Evolutionary conservation across 2,888 invertebrate species (phyloP), one percentile per base, ranked within the genome.

Genomic region (Cantharis flavilabris): DNA sequence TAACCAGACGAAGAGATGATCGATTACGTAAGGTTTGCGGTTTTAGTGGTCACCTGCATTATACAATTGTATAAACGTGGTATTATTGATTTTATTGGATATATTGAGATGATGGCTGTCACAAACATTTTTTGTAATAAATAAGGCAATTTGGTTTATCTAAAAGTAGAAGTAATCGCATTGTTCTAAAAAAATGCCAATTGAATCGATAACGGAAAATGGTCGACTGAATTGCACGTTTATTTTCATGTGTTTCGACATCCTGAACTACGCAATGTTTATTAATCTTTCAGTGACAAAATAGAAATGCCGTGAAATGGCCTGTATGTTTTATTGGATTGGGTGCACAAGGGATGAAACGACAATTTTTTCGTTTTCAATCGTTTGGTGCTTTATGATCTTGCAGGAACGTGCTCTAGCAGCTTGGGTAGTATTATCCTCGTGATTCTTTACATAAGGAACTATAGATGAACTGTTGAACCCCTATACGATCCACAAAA

Each of bases 1-100:
- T 30, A 69, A 73, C 69, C 67, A 16, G 62, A 49, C 73, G 62
- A 69, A 69, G 20, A 69, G 69, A 70, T 73, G 73, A 73, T 73
- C 73, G 63, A 73, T 73, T 73, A 69, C 73, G 28, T 18, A 62
- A 73, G 67, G 33, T 69, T 49, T 62, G 28, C 26, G 28, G 62
- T 71, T 72, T 26, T 16, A 33, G 72, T 49, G 20, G 26, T n/a
- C 18, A 16, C 13, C 18, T 72, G 62, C 14, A 64, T 72, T 30
- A 30, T 26, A 67, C 65, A 0, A 67, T 23, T 23, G 13, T 23
- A 67, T 67, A 23, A 23, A 23, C 65, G n/a, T n/a, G n/a, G 5
- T n/a, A 7, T 49, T 49, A 49, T 49, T n/a, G 49, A 49, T 49
- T 49, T 49, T 49, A n/a, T 7, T 3, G 49, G 7, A 49, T 9